Conservation (phyloP, 1,140 invertebrate genomes). For the Drosophila nigrodunni region DNA sequence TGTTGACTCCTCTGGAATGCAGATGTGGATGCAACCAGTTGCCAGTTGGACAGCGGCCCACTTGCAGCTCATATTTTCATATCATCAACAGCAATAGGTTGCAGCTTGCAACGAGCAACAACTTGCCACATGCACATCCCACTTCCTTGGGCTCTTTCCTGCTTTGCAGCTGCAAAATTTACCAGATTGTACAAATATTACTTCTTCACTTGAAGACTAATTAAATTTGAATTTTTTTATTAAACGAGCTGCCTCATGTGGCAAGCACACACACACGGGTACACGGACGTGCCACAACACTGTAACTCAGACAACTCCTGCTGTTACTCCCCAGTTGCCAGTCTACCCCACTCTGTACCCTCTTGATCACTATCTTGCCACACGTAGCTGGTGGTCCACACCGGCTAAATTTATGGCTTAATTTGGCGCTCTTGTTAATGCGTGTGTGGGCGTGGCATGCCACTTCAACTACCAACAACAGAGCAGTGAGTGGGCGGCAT, state of each 20-base stretch:
- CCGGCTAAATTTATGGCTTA: constrained; percentile 78
- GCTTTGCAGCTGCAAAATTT: constrained; percentile 70
- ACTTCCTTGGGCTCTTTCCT: constrained; percentile 53
- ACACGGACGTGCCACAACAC: constrained; percentile 14
- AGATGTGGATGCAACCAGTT: constrained; percentile 52
- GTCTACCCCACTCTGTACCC: neutral
- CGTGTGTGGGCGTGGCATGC: constrained; percentile 64
- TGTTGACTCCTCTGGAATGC: constrained; percentile 74
- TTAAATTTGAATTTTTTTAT: constrained; percentile 81
- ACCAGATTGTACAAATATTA: constrained; percentile 81
- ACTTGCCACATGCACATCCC: constrained; percentile 17
- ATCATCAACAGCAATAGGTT: constrained; percentile 37
- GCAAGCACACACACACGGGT: constrained; percentile 26
- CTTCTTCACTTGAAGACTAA: constrained; percentile 81
- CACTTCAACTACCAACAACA: constrained; percentile 18
- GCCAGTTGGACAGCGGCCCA: constrained; percentile 45
- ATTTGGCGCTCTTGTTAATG: constrained; percentile 80
- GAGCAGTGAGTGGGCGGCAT: constrained; percentile 52
- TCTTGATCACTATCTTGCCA: neutral
- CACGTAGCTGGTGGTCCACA: constrained; percentile 69
- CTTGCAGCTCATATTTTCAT: constrained; percentile 57
- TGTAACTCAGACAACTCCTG: constrained; percentile 52
- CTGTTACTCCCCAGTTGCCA: constrained; percentile 42
- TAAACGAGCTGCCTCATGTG: constrained; percentile 51
- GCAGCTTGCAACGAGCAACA: constrained; percentile 5